Conservation (phyloP, 2,888 invertebrate species). For the Endotricha flammealis region DNA sequence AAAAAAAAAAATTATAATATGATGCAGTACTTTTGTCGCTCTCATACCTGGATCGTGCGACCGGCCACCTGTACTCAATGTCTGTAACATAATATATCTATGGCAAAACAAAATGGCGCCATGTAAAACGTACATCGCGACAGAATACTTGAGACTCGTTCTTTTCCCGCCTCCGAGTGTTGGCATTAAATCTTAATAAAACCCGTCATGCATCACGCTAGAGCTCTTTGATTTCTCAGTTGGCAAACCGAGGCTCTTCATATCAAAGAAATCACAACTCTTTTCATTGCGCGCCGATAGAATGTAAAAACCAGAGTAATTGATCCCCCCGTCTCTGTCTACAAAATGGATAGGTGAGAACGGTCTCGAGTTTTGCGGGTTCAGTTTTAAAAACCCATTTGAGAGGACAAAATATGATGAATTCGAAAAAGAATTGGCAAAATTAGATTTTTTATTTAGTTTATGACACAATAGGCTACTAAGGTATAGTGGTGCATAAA, state of each 20-base stretch:
- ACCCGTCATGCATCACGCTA: constrained; percentile 71
- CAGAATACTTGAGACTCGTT: constrained; percentile 69
- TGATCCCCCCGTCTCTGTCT: constrained; percentile 60
- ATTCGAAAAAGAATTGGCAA: background rate
- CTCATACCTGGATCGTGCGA: too few relatives aligned
- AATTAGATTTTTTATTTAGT: too few relatives aligned
- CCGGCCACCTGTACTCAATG: too few relatives aligned
- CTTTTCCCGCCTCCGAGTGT: constrained; percentile 76
- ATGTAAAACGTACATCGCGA: constrained; percentile 68
- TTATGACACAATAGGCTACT: too few relatives aligned
- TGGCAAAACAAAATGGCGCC: constrained; percentile 66
- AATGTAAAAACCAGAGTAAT: constrained; percentile 70
- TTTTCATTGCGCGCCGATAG: constrained; percentile 77
- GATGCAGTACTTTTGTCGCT: too few relatives aligned
- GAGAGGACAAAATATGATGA: background rate
- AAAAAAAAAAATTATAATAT: too few relatives aligned
- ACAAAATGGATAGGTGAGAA: constrained; percentile 38
- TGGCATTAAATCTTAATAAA: constrained; percentile 78
- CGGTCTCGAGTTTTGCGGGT: constrained; percentile 10
- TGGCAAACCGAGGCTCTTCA: constrained; percentile 73
- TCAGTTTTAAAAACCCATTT: background rate
- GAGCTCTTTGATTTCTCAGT: constrained; percentile 76
- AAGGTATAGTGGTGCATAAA: too few relatives aligned
- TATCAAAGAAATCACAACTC: constrained; percentile 78
- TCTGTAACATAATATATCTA: constrained; percentile 45